These are phyloP conservation scores for Buphagus erythrorhynchus DNA, from an alignment of 2,797 vertebrate genomes.

Conservation along the genomic window DNA sequence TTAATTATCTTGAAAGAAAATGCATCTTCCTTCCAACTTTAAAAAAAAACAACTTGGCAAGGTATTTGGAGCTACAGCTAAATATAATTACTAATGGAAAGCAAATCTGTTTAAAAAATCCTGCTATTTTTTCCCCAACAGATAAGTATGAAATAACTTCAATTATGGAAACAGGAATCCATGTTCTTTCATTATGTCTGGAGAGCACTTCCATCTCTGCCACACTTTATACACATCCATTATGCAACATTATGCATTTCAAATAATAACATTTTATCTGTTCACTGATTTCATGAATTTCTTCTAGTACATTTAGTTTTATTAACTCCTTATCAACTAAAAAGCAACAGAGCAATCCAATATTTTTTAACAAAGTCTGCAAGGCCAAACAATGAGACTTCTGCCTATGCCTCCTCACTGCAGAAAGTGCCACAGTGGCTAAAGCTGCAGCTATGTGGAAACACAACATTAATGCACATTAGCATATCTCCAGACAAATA, in stretches of 20 bases:
- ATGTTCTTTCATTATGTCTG: background rate
- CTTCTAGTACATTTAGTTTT: background rate
- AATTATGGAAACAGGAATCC: background rate
- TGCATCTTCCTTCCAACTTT: background rate
- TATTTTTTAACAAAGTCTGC: background rate
- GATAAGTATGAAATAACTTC: slow-evolving; percentile 8
- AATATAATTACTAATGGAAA: slow-evolving; percentile 42
- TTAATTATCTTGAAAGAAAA: slow-evolving; percentile 40
- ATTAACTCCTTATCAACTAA: slow-evolving; percentile 27
- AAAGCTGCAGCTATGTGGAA: background rate
- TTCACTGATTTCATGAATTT: background rate
- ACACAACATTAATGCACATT: background rate
- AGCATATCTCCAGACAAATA: background rate
- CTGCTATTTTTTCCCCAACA: slow-evolving; percentile 1
- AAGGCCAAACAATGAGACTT: background rate
- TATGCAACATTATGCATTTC: background rate
- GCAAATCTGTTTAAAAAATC: slow-evolving; percentile 1
- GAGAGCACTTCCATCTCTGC: background rate
- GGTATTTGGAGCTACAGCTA: background rate
- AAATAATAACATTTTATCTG: background rate
- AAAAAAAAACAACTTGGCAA: background rate
- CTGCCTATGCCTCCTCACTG: background rate
- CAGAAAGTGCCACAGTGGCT: background rate
- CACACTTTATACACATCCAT: background rate
- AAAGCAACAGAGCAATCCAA: background rate